Conservation (phyloP, 2,113 vertebrate species). For the Rhodinocichla rosea region DNA sequence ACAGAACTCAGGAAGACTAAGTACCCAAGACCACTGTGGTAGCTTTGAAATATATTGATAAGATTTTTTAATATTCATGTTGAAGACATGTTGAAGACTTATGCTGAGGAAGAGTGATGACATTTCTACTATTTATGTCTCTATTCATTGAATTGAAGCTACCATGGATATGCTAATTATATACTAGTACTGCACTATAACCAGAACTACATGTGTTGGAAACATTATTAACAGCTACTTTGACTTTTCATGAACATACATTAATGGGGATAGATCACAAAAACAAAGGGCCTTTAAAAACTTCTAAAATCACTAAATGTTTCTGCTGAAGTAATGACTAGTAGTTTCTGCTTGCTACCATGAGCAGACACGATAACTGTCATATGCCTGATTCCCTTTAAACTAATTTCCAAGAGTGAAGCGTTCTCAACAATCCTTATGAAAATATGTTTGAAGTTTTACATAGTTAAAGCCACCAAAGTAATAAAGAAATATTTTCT, state of each 20-base stretch:
- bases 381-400: neutral
- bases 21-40: neutral
- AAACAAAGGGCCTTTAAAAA: neutral
- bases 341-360: neutral
- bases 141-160: neutral
- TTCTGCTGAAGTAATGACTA: neutral
- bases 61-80: neutral
- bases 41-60: neutral
- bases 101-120: neutral
- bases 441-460: neutral
- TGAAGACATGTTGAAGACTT: neutral
- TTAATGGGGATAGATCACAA: neutral
- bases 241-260: neutral
- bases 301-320: neutral
- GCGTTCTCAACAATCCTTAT: neutral
- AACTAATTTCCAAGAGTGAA: neutral
- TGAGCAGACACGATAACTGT: neutral
- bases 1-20: neutral
- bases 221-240: neutral
- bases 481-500: neutral
- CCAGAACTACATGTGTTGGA: neutral
- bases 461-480: neutral
- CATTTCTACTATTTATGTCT: neutral
- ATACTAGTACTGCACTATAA: neutral
- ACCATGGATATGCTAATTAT: neutral